A percentile compares a stretch with the other conserved stretches of the same genome.
These are phyloP conservation scores for Agapostemon virescens DNA, from an alignment of 2,888 invertebrate species.

Conservation along the genomic window DNA sequence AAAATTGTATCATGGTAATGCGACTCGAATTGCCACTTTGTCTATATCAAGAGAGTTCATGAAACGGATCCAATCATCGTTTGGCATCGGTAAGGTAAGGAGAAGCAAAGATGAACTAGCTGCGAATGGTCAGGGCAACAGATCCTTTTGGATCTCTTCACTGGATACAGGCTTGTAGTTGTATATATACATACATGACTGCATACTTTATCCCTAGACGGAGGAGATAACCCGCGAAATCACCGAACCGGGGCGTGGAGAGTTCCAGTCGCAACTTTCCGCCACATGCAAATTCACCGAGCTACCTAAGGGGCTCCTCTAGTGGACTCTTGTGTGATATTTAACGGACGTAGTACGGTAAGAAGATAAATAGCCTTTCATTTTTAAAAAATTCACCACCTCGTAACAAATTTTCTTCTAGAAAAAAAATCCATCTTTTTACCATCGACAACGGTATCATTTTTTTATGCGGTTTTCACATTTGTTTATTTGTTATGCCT, in stretches of 20 bases:
- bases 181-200: slow-evolving; percentile 1
- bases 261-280: slow-evolving; percentile 64
- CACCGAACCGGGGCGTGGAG: slow-evolving; percentile 54
- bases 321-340: slow-evolving; percentile 68
- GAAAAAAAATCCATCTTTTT: neutral
- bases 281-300: slow-evolving; percentile 68
- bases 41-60: slow-evolving; percentile 81
- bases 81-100: slow-evolving; percentile 35
- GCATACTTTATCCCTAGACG: slow-evolving; percentile 45
- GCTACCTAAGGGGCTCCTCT: slow-evolving; percentile 45
- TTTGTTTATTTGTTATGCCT: neutral
- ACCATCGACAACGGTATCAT: neutral
- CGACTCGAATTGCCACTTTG: slow-evolving; percentile 77
- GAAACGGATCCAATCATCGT: slow-evolving; percentile 82
- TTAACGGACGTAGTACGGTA: slow-evolving; percentile 48
- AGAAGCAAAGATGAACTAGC: slow-evolving; percentile 50
- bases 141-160: slow-evolving; percentile 43
- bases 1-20: neutral
- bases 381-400: slow-evolving; percentile 23
- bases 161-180: slow-evolving; percentile 23
- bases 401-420: slow-evolving; percentile 9
- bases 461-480: neutral
- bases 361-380: slow-evolving; percentile 39
- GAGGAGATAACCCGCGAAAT: slow-evolving; percentile 66
- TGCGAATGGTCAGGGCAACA: slow-evolving; percentile 52